Percentiles rank a stretch among this genome's conserved stretches.
Evolutionary conservation across 1,140 invertebrate species (phyloP).

Genomic region (Temnothorax curvispinosus): DNA sequence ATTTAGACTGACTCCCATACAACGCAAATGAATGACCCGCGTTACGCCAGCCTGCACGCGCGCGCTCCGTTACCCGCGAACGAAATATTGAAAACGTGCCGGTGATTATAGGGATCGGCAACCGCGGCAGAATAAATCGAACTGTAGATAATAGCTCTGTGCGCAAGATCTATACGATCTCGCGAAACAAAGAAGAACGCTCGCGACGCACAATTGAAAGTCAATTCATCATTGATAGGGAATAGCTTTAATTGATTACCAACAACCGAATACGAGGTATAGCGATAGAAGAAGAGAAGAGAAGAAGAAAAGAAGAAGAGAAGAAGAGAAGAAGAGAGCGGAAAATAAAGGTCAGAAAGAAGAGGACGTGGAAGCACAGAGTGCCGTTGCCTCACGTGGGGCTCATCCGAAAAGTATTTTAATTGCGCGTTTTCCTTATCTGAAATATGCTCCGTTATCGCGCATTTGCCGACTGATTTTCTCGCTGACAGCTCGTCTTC

Average conservation of each 20-base stretch:
- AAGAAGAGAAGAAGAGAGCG: not conserved
- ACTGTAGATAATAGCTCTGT: constrained; percentile 25
- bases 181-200: constrained; percentile 30
- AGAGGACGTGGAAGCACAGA: constrained; percentile 1
- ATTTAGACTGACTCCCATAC: constrained; percentile 24
- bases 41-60: not conserved
- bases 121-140: constrained; percentile 25
- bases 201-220: not conserved
- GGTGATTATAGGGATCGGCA: constrained; percentile 26
- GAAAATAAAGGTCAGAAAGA: constrained; percentile 13
- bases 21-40: constrained; percentile 11
- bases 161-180: not conserved
- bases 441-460: constrained; percentile 80
- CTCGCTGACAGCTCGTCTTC: constrained; percentile 77
- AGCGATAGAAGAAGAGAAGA: not conserved
- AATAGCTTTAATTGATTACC: not conserved
- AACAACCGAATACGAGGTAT: not conserved
- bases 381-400: constrained; percentile 70
- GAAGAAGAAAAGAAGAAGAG: not conserved
- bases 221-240: constrained; percentile 37
- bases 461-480: constrained; percentile 80
- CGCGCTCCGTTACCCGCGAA: not conserved
- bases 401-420: constrained; percentile 82
- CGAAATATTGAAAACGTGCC: constrained; percentile 31
- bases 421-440: constrained; percentile 81